Base-by-base conservation (phyloP, 1,140 invertebrate genomes). In the Diachasma alloeum region DNA sequence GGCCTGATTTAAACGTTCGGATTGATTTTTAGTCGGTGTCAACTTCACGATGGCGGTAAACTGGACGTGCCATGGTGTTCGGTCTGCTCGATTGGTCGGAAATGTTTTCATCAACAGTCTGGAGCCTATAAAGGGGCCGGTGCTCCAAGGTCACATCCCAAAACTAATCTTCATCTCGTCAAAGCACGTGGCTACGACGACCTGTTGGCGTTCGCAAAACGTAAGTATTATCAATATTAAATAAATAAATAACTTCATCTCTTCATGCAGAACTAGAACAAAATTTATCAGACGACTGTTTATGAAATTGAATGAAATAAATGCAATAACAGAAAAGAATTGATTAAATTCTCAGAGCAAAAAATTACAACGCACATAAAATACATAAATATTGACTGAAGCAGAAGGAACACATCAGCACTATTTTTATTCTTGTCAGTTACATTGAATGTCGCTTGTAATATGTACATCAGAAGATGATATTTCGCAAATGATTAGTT, bases 11-110 rank as follows among this genome's bases (percentile, higher is more conserved):
- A 31, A 2, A 17, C 17, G 31, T 68, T 31, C 31, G 9, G 24
- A 8, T 24, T 48, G 24, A 24, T 37, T 37, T 68, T 68, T 15
- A 69, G 31, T 31, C 31, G 6, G 63, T 19, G 24, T n/a, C n/a
- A 68, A 19, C 39, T 68, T 68, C 36, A 63, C 15, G 59, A 78
- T 74, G 72, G 70, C 56, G 63, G 42, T 44, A 39, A 48, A 39
- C 15, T 74, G 59, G 44, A 17, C 15, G 6, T 15, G 24, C 37
- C 66, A 72, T n/a, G 66, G 74, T 72, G 9, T 71, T 4, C 39
- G 48, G n/a, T 19, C 24, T 36, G 15, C 63, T 71, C 72, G 73
- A 78, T 78, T 78, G 77, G 77, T 39, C 8, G 69, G 39, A 67
- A 72, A 72, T 39, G 56, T 72, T 4, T 26, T 72, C n/a, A 75